These are phyloP conservation scores for Anabacerthia variegaticeps DNA, from an alignment of 2,797 vertebrate genomes.

Conservation along the genomic window DNA sequence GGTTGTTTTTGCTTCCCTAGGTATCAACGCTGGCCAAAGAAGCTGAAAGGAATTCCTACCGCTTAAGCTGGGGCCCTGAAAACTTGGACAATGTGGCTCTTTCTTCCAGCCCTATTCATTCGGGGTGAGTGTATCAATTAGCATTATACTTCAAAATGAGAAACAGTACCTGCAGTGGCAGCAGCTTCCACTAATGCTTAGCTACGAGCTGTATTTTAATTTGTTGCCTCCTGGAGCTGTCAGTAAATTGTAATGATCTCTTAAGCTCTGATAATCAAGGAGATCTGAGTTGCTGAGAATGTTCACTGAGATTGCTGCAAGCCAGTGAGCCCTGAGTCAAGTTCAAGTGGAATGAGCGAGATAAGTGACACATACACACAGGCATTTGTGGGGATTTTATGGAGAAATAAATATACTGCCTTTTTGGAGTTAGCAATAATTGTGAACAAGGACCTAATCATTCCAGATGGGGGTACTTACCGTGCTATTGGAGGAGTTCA, in stretches of 20 bases:
- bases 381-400: neutral
- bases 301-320: neutral
- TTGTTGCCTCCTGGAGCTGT: neutral
- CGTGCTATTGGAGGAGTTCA: neutral
- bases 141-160: conserved; percentile 16
- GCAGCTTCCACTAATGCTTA: conserved; percentile 38
- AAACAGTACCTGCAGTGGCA: conserved; percentile 9
- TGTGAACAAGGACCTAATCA: neutral
- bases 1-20: conserved; percentile 76
- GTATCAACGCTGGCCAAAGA: conserved; percentile 84
- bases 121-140: conserved; percentile 85
- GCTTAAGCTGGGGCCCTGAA: conserved; percentile 92
- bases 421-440: neutral
- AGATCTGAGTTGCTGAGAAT: neutral
- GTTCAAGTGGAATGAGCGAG: neutral
- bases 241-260: neutral
- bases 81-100: conserved; percentile 95
- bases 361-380: neutral
- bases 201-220: conserved; percentile 9
- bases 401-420: neutral
- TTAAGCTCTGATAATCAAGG: neutral
- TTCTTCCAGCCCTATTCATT: conserved; percentile 94
- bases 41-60: conserved; percentile 87
- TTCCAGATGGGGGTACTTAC: neutral
- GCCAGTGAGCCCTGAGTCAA: neutral